Evolutionary conservation across 2,888 invertebrate genomes (phyloP), one percentile per base, ranked within the genome.

Genomic region (Chaetoderma sp.): DNA sequence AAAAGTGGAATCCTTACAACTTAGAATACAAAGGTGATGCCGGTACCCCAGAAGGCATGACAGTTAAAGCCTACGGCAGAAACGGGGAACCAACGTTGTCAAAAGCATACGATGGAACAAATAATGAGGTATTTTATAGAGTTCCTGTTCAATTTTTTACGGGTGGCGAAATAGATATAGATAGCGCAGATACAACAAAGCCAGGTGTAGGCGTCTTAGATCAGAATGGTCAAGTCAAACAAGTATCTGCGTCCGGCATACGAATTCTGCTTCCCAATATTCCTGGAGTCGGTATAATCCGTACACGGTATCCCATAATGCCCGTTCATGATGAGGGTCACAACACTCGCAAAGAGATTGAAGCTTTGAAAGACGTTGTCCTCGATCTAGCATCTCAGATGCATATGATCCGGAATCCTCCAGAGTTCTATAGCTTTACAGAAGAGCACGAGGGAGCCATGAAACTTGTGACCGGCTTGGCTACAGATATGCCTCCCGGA

Each of bases 1-100:
- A 67, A 8, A 57, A 54, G 13, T 83, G 83, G 83, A 81, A 82
- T 63, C 82, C 83, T 0, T 76, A 76, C 63, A 62, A 77, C 28
- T 39, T 83, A 1, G 21, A 44, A 5, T 74, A 65, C 45, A 63
- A 56, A 30, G 61, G 68, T 28, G 36, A 25, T 23, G 27, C 49
- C 32, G 49, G 57, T 59, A 47, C 5, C n/a, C n/a, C n/a, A n/a
- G 25, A 21, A 8, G 10, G 4, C 23, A 23, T 3, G 27, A 27
- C 57, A 2, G n/a, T 21, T 42, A 32, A 13, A 10, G 49, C 18
- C 25, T 54, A 33, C 54, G 50, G 60, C 6, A 62, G 75, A 55
- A 70, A 64, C 25, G 72, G 75, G 0, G 63, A 56, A 1, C n/a
- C 57, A 6, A 68, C 64, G 1, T 50, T 33, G 2, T 71, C 71